Percentiles rank a stretch among this genome's conserved stretches.
Conservation (phyloP, 2,797 vertebrate species). For the Craterocephalus amniculus region DNA sequence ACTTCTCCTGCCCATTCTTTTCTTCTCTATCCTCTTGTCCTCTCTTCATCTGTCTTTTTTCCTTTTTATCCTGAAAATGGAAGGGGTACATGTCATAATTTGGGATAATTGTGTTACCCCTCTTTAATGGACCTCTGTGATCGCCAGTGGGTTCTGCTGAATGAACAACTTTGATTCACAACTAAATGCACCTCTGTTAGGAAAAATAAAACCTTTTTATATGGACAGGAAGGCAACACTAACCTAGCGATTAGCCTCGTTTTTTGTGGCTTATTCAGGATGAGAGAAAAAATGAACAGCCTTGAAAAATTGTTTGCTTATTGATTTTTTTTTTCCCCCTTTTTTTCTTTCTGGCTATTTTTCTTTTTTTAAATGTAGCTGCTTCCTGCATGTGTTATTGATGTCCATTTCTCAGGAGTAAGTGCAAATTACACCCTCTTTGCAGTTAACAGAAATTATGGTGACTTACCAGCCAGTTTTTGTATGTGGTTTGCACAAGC, state of each 20-base stretch:
- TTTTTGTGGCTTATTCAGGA: slow-evolving; percentile 42
- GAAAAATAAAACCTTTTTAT: slow-evolving; percentile 3
- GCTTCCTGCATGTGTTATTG: slow-evolving; percentile 63
- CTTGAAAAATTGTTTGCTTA: slow-evolving; percentile 60
- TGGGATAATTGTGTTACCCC: slow-evolving; percentile 44
- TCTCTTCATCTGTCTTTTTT: slow-evolving; percentile 5
- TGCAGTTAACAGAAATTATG: slow-evolving; percentile 68
- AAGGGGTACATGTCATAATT: slow-evolving; percentile 59
- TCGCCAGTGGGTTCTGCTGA: slow-evolving; percentile 36
- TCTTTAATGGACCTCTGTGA: slow-evolving; percentile 54
- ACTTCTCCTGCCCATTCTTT: slow-evolving; percentile 39
- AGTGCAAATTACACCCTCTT: slow-evolving; percentile 61
- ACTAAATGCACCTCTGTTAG: slow-evolving; percentile 17
- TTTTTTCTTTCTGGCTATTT: slow-evolving; percentile 10
- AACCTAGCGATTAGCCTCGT: slow-evolving; percentile 42
- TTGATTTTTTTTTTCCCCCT: slow-evolving; percentile 39
- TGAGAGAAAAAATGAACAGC: slow-evolving; percentile 43
- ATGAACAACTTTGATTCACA: slow-evolving; percentile 55
- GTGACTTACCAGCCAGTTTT: slow-evolving; percentile 40
- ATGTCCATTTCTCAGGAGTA: slow-evolving; percentile 48
- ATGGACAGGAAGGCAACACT: slow-evolving; percentile 29
- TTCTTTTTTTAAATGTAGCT: slow-evolving; percentile 45
- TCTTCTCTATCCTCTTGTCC: slow-evolving; percentile 8
- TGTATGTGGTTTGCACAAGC: slow-evolving; percentile 26
- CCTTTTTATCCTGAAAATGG: slow-evolving; percentile 36